Base-by-base conservation (phyloP, 2,888 invertebrate species). In the Cloeon dipterum region DNA sequence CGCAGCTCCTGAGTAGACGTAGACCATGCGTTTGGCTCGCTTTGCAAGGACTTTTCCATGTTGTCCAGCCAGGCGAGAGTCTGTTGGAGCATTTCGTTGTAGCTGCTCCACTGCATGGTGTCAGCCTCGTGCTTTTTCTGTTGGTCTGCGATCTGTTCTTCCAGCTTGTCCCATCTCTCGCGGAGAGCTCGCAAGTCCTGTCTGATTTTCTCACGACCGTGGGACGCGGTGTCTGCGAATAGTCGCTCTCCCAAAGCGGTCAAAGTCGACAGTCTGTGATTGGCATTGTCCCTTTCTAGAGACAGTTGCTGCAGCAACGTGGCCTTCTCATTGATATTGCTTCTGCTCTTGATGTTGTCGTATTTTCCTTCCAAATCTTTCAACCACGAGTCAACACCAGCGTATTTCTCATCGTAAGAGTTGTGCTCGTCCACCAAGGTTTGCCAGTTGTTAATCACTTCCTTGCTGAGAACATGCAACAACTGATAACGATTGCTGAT, bases 171-270 rank as follows among this genome's bases (percentile, higher is more conserved):
- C 85, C 88, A 91, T 49, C 51, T 65, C 50, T 85, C 81, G 46
- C 85, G 68, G 13, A 83, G 66, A 19, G 68, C 63, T 48, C 85
- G 66, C 39, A 91, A 60, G 52, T 89, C 82, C 44, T 76, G 71
- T n/a, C 93, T 68, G 39, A 93, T 75, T 37, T 67, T 70, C 54
- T 94, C 93, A 42, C 93, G 68, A 1, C 93, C 93, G 46, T 75
- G 74, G 1, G 91, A 77, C 8, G 89, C 82, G 3, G 91, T 94
- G 54, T 88, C 86, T 0, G 89, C 83, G 42, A 88, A 66, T n/a
- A 93, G 69, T 52, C 78, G 75, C 50, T 94, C 93, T 3, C 86
- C 86, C 1, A 77, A 66, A 3, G 73, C 65, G 11, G 76, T 74
- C 14, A 88, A 57, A 26, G 72, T 68, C 37, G 70, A 67, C 21